Evolutionary conservation across 2,113 vertebrate genomes (phyloP), one percentile per base, ranked within the genome.

Genomic region (Thamnophis sirtalis): DNA sequence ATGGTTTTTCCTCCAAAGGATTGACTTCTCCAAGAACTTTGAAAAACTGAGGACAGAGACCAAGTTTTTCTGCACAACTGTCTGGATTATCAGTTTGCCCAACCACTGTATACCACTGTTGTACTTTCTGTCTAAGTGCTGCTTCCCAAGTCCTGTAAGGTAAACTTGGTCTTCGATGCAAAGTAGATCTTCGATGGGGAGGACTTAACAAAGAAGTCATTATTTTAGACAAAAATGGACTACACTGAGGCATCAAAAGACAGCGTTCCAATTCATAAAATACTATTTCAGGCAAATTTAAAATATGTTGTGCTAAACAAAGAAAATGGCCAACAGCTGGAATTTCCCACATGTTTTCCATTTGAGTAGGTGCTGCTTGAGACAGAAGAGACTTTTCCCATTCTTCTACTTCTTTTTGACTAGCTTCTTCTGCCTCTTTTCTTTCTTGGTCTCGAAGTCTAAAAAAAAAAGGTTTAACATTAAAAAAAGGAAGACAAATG

Each of bases 311-410:
- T 84, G 99, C 99, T 96, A 99, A 98, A 96, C 99, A 99, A 94
- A 99, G 98, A 92, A 99, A 99, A 97, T 99, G 99, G 24, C 99
- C 99, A 87, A 99, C 98, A 91, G 99, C 98, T 94, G 99, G 99
- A 91, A 99, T 98, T 96, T 99, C 99, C 99, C 99, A 99, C 97
- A 99, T 97, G 68, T 97, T 98, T 93, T 98, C 97, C 96, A 99
- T 98, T 21, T 97, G 97, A 91, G 98, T 97, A 51, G 98, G 98
- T 89, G 97, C 97, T 84, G 99, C 98, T 96, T 98, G 98, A 88
- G 98, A 98, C 85, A 99, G 96, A 93, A 99, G 97, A 89, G 94
- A 97, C 90, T 96, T 97, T 96, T 99, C 99, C 99, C 99, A 99
- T 93, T 99, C 98, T 95, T 99, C 99, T 92, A 99, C 97, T 97